phyloP scores from a whole-genome alignment of 2,888 invertebrate species.

The Pachymerium ferrugineum region DNA sequence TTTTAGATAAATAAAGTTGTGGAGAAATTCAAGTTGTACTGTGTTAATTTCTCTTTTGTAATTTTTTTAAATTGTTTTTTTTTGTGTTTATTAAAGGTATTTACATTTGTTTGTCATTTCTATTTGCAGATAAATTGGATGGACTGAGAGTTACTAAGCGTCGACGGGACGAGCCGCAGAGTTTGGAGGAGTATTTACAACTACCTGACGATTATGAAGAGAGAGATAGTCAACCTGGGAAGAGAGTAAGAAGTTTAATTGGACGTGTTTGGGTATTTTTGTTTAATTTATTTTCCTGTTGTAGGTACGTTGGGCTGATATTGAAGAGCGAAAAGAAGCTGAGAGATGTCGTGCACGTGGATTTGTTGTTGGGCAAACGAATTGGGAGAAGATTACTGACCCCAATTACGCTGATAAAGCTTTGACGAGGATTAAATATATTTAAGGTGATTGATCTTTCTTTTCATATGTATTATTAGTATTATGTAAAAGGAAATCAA shows the following conservation, averaged over 20 bases:
- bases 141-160: slow-evolving; percentile 63
- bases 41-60: background rate
- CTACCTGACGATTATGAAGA: slow-evolving; percentile 62
- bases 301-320: slow-evolving; percentile 95
- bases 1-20: background rate
- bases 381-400: slow-evolving; percentile 94
- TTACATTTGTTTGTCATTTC: slow-evolving; percentile 14
- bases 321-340: slow-evolving; percentile 86
- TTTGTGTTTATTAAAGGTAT: slow-evolving; percentile 9
- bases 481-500: background rate
- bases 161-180: slow-evolving; percentile 61
- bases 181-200: slow-evolving; percentile 91
- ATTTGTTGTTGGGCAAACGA: slow-evolving; percentile 93
- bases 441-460: no score
- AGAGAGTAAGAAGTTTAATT: slow-evolving; percentile 68
- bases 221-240: slow-evolving; percentile 61
- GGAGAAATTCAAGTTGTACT: background rate
- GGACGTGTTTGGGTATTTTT: background rate
- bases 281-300: slow-evolving; percentile 33
- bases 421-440: slow-evolving; percentile 89
- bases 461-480: no score
- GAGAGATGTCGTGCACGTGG: slow-evolving; percentile 91
- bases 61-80: background rate
- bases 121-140: slow-evolving; percentile 75
- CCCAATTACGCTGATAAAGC: slow-evolving; percentile 81